Evolutionary conservation across 1,140 invertebrate genomes (phyloP).

Genomic region (Varroa destructor): DNA sequence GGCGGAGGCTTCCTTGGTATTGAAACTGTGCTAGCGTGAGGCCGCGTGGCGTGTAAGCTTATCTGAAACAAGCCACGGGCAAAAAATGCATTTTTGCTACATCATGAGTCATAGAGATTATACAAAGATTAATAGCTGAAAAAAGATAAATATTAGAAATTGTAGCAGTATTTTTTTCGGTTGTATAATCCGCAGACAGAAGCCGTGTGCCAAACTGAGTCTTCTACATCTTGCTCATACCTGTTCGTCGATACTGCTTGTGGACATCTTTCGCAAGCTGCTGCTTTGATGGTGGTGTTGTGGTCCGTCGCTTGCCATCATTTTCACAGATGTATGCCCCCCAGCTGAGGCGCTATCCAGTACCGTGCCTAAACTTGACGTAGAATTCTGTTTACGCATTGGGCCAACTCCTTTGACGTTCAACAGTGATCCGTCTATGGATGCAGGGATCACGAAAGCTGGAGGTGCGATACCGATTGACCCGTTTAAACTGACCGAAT

Average conservation of each 20-base stretch:
- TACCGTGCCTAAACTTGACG: background rate
- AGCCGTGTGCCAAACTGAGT: background rate
- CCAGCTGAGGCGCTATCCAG: no score
- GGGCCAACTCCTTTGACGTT: background rate
- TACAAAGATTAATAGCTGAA: no score
- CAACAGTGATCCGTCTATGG: no score
- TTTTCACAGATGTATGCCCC: background rate
- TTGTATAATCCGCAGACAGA: constrained; percentile 3
- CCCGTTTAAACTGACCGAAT: no score
- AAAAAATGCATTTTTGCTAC: background rate
- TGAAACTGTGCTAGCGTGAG: background rate
- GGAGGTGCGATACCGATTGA: background rate
- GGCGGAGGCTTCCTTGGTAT: constrained; percentile 15
- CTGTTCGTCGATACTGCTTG: constrained; percentile 23
- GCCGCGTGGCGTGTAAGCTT: background rate
- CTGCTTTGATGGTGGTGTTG: background rate
- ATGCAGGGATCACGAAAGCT: background rate
- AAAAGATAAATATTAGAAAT: no score
- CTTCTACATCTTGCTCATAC: background rate
- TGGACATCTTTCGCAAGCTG: background rate
- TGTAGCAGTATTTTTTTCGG: background rate
- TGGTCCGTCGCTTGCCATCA: background rate
- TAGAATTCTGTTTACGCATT: constrained; percentile 14
- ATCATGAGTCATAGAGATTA: background rate
- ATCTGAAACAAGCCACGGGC: background rate